Conservation (phyloP, 1,140 invertebrate genomes). For the Drosophila burlai region DNA sequence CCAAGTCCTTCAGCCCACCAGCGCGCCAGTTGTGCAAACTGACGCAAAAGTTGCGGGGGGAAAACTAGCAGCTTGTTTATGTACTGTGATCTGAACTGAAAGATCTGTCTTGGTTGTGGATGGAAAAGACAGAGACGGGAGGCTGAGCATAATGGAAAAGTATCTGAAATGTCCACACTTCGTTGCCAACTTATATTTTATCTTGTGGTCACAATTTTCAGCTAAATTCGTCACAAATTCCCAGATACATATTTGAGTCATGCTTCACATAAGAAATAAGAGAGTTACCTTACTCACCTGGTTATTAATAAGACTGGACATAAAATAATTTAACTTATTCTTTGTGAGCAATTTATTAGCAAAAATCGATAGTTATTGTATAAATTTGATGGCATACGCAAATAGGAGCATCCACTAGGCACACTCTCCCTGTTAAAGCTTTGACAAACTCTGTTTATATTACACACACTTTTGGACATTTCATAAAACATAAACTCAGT, state of each 20-base stretch:
- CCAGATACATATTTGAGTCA: constrained; percentile 9
- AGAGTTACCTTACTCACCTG: neutral
- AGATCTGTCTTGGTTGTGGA: neutral
- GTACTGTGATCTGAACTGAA: neutral
- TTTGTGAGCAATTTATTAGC: constrained; percentile 34
- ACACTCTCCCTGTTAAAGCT: constrained; percentile 20
- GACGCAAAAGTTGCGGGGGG: constrained; percentile 1
- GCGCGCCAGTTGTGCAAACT: constrained; percentile 16
- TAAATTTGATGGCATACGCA: constrained; percentile 2
- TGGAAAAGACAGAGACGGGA: neutral
- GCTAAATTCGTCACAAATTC: neutral
- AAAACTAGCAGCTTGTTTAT: neutral
- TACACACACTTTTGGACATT: constrained; percentile 9
- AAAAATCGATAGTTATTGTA: constrained; percentile 9
- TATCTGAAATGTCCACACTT: neutral
- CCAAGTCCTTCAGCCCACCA: neutral
- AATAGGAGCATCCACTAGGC: constrained; percentile 5
- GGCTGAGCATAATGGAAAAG: neutral
- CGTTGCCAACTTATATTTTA: neutral
- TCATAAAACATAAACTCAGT: neutral
- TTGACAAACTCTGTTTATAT: neutral
- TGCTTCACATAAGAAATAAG: neutral
- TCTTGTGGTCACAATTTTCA: neutral
- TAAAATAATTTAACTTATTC: neutral
- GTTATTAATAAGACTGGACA: too few species aligned